phyloP scores from a whole-genome alignment of 2,113 vertebrate species.

The Alouatta palliata region DNA sequence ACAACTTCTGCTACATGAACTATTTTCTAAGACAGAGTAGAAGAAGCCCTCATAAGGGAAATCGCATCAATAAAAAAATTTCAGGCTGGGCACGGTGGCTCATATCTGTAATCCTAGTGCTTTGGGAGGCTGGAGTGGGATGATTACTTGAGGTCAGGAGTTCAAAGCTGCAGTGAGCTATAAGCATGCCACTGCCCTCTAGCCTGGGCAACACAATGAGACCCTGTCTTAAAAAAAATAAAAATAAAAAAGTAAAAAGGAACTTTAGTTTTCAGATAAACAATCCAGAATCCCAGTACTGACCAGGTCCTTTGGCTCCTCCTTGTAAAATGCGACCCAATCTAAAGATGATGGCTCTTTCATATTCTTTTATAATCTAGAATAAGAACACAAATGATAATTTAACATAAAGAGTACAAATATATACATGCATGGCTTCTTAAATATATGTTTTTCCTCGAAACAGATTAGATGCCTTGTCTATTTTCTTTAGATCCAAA shows the following conservation, averaged over 20 bases:
- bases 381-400: constrained; percentile 23
- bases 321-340: constrained; percentile 94
- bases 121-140: too few species aligned
- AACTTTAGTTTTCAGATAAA: neutral
- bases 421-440: neutral
- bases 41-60: neutral
- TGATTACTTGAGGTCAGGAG: too few species aligned
- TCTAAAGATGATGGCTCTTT: constrained; percentile 95
- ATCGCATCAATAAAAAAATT: neutral
- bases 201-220: too few species aligned
- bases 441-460: neutral
- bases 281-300: constrained; percentile 43
- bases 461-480: neutral
- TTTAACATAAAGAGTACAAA: neutral
- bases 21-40: neutral
- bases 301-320: constrained; percentile 96
- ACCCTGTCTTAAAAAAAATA: too few species aligned
- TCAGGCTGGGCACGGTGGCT: too few species aligned
- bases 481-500: neutral
- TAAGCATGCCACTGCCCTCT: too few species aligned
- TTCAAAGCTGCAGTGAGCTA: too few species aligned
- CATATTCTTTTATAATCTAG: constrained; percentile 97
- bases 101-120: too few species aligned
- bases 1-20: neutral
- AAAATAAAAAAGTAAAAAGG: neutral